Evolutionary conservation across 2,113 vertebrate genomes (phyloP), one percentile per base, ranked within the genome.

Genomic region (Bubalus kerabau): DNA sequence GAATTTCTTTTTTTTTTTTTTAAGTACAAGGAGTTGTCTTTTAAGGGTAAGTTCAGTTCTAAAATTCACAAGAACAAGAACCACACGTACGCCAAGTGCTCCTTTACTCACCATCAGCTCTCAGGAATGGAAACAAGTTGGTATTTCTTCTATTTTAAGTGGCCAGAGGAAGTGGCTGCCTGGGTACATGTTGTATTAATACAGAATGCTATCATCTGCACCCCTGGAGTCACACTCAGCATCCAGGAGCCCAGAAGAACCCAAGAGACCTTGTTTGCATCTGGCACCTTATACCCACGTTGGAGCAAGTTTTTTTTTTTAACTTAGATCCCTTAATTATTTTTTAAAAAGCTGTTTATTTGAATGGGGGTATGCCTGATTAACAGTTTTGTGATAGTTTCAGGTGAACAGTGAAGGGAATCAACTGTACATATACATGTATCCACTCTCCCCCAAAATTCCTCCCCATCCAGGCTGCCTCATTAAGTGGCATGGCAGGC

Each of bases 201-300:
- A 23, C n/a, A n/a, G 54, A 90, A 59, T 0, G 0, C 9, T 2
- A 1, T 52, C 60, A 9, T 30, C 87, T 54, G 43, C 26, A 57
- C 7, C 62, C 52, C 6, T 12, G 24, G 50, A 40, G 32, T 78
- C 30, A 1, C 2, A 23, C 17, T 54, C 26, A 16, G 59, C 28
- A 11, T 40, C 4, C 3, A 5, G 52, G 23, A 36, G 14, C 84
- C 32, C 15, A 14, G 48, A 57, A 78, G 91, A 21, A 11, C 26
- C 43, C 32, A 14, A 78, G 84, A 59, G 60, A 26, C 5, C 48
- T 32, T 2, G 7, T 12, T 43, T 40, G 76, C 43, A 23, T 6
- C 36, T 11, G 48, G n/a, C 36, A 13, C 5, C 3, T 26, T 2
- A 6, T 3, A 2, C 40, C 10, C 17, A 15, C 13, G 6, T 46